Evolutionary conservation across 2,888 invertebrate species (phyloP).

Genomic region (Dorcus hopei): DNA sequence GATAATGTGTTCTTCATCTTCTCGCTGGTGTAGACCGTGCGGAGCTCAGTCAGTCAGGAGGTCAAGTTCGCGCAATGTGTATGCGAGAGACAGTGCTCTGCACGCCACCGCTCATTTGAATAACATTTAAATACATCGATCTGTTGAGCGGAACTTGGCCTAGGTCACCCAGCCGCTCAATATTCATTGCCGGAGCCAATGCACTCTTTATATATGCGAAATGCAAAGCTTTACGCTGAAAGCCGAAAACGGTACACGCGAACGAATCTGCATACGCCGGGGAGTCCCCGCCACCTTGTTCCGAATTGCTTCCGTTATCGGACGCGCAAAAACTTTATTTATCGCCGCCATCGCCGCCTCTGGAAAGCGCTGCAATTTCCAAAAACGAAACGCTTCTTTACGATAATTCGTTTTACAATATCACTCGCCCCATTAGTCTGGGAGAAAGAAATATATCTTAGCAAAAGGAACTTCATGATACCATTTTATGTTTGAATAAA

Average conservation of each 20-base stretch:
- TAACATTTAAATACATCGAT: constrained; percentile 39
- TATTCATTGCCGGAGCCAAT: constrained; percentile 29
- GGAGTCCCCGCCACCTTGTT: not conserved
- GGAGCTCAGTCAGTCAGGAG: constrained; percentile 29
- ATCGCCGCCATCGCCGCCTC: no score
- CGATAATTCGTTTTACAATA: no score
- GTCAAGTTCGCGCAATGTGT: constrained; percentile 33
- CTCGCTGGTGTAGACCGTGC: constrained; percentile 9
- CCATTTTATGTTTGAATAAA: no score
- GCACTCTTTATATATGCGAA: constrained; percentile 27
- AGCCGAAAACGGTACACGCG: not conserved
- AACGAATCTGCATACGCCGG: not conserved
- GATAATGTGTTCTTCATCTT: not conserved
- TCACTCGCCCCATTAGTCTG: no score
- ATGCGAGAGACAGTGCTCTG: constrained; percentile 27
- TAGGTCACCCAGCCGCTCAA: constrained; percentile 31
- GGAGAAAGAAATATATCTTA: no score
- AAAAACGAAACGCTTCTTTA: no score
- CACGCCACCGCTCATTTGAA: constrained; percentile 36
- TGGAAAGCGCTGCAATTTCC: no score
- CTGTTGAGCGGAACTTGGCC: constrained; percentile 34
- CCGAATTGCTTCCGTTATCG: not conserved
- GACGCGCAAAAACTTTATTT: no score
- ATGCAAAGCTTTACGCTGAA: constrained; percentile 5
- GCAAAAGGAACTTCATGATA: no score